Evolutionary conservation across 2,113 vertebrate genomes (phyloP).

Genomic region (Micronycteris hirsuta): DNA sequence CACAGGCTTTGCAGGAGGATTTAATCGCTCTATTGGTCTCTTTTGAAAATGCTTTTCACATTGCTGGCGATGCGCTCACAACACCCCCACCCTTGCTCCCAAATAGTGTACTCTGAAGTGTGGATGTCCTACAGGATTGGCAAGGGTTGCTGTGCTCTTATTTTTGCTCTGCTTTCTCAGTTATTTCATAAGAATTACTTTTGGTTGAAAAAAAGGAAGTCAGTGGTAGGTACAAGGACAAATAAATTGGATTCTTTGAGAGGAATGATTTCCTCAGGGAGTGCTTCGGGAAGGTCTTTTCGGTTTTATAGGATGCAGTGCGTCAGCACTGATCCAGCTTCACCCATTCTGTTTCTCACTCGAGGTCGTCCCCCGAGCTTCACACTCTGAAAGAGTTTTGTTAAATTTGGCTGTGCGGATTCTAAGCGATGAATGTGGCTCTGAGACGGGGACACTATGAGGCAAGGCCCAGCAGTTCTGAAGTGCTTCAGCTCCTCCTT

Average conservation of each 20-base stretch:
- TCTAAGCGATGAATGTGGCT: not conserved
- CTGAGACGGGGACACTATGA: not conserved
- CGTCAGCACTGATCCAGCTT: not conserved
- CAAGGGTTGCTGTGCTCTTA: not conserved
- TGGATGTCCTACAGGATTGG: not conserved
- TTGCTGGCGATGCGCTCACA: not conserved
- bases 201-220: not conserved
- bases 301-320: not conserved
- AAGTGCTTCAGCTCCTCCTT: not conserved
- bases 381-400: not conserved
- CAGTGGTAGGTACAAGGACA: not conserved
- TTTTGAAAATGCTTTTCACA: not conserved
- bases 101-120: not conserved
- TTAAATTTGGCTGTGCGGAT: not conserved
- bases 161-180: not conserved
- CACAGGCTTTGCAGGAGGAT: not conserved
- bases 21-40: not conserved
- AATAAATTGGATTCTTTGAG: not conserved
- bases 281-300: not conserved
- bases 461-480: not conserved
- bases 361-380: not conserved
- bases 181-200: conserved; percentile 1
- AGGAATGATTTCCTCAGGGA: not conserved
- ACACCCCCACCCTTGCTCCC: not conserved
- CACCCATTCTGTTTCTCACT: not conserved